phyloP scores from a whole-genome alignment of 2,888 invertebrate genomes.

The Agriopis leucophaearia region DNA sequence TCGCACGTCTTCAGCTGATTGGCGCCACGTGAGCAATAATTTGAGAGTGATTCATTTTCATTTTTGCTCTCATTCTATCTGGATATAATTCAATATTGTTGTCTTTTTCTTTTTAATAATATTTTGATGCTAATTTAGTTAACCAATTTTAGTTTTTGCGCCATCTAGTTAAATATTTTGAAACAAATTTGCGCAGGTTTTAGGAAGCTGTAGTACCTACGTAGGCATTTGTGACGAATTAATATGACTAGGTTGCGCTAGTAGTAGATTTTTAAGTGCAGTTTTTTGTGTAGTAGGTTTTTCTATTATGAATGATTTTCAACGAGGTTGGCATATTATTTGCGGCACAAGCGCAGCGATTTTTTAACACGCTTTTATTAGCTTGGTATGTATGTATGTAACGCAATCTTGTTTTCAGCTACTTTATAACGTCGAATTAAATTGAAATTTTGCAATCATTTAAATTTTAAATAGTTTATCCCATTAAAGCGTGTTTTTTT shows the following conservation, averaged over 20 bases:
- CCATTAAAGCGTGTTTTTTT: too few relatives aligned
- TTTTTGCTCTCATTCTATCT: conserved; percentile 23
- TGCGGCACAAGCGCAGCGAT: too few relatives aligned
- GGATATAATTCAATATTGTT: background rate
- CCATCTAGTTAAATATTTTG: conserved; percentile 18
- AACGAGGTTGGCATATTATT: too few relatives aligned
- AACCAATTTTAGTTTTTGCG: background rate
- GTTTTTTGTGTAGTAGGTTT: too few relatives aligned
- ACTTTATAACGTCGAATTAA: too few relatives aligned
- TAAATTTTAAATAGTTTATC: too few relatives aligned
- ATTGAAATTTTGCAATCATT: too few relatives aligned
- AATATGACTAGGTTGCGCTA: conserved; percentile 4
- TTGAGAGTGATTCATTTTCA: conserved; percentile 1
- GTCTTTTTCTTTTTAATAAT: conserved; percentile 16
- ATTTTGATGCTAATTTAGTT: background rate
- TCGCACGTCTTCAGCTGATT: conserved; percentile 26
- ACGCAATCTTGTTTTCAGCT: too few relatives aligned
- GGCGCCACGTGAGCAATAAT: conserved; percentile 27
- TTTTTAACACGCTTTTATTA: too few relatives aligned
- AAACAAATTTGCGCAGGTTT: background rate
- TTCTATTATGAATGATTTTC: too few relatives aligned
- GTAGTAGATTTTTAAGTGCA: too few relatives aligned
- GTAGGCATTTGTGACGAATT: background rate
- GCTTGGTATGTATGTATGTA: too few relatives aligned
- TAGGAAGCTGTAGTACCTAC: background rate